Evolutionary conservation across 2,888 invertebrate species (phyloP).

Genomic region (Polymixis lichenea): DNA sequence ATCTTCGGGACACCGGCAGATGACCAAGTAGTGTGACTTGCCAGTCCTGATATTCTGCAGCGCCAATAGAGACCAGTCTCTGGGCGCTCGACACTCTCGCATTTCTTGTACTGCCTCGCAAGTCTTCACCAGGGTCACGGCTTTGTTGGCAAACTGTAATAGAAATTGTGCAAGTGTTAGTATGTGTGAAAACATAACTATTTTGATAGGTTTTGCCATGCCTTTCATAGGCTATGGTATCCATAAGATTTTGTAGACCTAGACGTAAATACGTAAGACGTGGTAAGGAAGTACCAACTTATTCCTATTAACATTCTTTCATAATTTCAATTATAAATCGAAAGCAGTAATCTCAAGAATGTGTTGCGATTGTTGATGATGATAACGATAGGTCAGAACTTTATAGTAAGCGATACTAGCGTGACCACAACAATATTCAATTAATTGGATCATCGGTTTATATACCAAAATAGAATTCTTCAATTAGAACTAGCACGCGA

Average conservation of each 20-base stretch:
- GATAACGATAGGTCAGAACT: conserved; percentile 13
- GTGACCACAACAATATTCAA: conserved; percentile 40
- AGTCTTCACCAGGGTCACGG: conserved; percentile 97
- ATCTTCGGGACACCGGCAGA: conserved; percentile 96
- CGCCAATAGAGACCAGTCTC: conserved; percentile 97
- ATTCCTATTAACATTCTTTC: conserved; percentile 1
- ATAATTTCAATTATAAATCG: conserved; percentile 14
- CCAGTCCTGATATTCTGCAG: conserved; percentile 97
- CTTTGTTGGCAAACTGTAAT: conserved; percentile 90
- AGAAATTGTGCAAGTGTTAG: conserved; percentile 37
- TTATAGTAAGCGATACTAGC: conserved; percentile 34
- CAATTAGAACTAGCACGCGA: conserved; percentile 39
- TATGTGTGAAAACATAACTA: background rate
- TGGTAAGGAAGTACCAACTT: background rate
- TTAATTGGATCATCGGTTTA: conserved; percentile 47
- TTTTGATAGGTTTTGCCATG: background rate
- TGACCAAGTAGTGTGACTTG: conserved; percentile 98
- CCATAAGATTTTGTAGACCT: background rate
- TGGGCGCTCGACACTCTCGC: conserved; percentile 96
- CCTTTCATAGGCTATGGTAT: background rate
- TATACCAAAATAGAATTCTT: conserved; percentile 25
- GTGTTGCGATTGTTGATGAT: conserved; percentile 7
- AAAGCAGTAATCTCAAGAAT: conserved; percentile 14
- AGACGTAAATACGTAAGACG: background rate
- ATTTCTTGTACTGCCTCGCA: conserved; percentile 98